Conservation (phyloP, 2,797 vertebrate genomes). For the Myiotriccus ornatus region DNA sequence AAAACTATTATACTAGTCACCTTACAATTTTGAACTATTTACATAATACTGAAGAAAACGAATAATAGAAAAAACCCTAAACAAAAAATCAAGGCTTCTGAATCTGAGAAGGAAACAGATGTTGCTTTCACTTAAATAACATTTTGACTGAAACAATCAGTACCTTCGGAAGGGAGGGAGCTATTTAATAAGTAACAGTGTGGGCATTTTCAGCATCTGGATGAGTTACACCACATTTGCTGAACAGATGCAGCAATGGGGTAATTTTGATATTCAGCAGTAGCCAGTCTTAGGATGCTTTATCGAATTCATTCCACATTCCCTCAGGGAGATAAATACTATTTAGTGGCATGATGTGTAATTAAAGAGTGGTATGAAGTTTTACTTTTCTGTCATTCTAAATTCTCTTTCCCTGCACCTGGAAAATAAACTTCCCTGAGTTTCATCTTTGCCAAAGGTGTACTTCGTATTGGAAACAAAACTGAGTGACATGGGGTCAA, state of each 20-base stretch:
- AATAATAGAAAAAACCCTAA: background rate
- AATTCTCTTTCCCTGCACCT: background rate
- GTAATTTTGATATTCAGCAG: background rate
- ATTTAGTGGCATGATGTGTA: background rate
- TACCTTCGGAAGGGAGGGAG: background rate
- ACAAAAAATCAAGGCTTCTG: background rate
- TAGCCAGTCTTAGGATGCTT: background rate
- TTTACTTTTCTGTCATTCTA: background rate
- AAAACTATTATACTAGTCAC: background rate
- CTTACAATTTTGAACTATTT: background rate
- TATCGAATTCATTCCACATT: background rate
- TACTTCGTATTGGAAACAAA: background rate
- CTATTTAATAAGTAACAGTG: background rate
- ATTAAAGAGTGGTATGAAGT: background rate
- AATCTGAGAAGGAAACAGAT: background rate
- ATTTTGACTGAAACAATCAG: background rate
- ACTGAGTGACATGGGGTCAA: background rate
- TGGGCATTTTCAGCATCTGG: background rate
- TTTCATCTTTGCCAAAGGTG: background rate
- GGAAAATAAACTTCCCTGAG: background rate
- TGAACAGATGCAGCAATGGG: background rate
- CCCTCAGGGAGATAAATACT: fast-evolving
- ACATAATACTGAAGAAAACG: background rate
- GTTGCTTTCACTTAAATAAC: background rate
- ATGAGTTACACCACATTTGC: background rate